A percentile compares a stretch with the other conserved stretches of the same genome.
Evolutionary conservation across 2,888 invertebrate genomes (phyloP).

Genomic region (Catocala nupta): DNA sequence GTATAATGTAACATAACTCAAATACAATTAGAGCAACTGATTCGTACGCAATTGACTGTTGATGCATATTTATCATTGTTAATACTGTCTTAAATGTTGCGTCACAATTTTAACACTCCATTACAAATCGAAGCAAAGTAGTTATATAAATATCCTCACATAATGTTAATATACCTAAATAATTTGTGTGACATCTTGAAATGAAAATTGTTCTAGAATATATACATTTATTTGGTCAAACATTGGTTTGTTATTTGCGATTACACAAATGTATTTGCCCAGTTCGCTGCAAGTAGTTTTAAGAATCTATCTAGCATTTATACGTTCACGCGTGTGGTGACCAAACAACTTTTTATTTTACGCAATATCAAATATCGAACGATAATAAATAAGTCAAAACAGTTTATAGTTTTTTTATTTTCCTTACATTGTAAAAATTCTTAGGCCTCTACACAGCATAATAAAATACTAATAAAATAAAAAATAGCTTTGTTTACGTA

Average conservation of each 20-base stretch:
- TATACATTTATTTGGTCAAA: constrained; percentile 39
- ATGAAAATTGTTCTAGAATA: constrained; percentile 43
- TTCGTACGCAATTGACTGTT: constrained; percentile 35
- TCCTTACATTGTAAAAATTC: constrained; percentile 7
- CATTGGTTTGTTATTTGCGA: constrained; percentile 48
- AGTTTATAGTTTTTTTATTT: constrained; percentile 49
- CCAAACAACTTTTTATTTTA: constrained; percentile 76
- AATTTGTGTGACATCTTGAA: constrained; percentile 38
- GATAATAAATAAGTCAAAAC: constrained; percentile 77
- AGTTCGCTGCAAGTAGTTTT: constrained; percentile 67
- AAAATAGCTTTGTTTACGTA: constrained; percentile 4
- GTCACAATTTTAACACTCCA: constrained; percentile 25
- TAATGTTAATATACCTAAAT: constrained; percentile 34
- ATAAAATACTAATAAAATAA: not conserved
- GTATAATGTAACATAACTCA: too few species aligned
- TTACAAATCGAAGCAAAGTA: constrained; percentile 25
- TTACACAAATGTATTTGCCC: constrained; percentile 57
- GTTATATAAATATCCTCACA: constrained; percentile 24
- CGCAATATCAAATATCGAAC: constrained; percentile 75
- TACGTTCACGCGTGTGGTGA: constrained; percentile 77
- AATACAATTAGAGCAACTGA: constrained; percentile 7
- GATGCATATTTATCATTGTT: constrained; percentile 29
- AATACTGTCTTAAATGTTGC: constrained; percentile 25
- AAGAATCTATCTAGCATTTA: constrained; percentile 73
- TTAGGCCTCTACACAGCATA: too few species aligned